A percentile compares a stretch with the other conserved stretches of the same genome.
phyloP scores from a whole-genome alignment of 2,113 vertebrate genomes.

The Antechinus stuartii region DNA sequence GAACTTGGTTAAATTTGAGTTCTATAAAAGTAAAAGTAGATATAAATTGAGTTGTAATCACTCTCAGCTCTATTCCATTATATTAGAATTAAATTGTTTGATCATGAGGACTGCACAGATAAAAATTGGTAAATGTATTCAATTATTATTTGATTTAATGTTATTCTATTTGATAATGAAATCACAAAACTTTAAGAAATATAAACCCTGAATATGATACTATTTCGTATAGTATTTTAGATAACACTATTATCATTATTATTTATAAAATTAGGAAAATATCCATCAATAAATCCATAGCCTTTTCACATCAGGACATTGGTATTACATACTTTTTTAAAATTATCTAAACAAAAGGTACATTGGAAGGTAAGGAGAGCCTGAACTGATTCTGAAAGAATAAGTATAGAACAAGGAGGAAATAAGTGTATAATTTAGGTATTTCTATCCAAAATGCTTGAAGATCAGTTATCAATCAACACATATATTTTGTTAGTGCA shows the following conservation, averaged over 20 bases:
- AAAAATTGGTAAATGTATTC: conserved; percentile 42
- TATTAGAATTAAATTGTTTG: conserved; percentile 46
- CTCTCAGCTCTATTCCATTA: conserved; percentile 53
- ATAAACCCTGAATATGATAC: neutral
- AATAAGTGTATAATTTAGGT: neutral
- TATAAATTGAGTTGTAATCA: conserved; percentile 16
- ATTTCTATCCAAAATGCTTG: neutral
- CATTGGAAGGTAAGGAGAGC: neutral
- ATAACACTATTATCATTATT: conserved; percentile 45
- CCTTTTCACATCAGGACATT: neutral
- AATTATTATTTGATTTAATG: conserved; percentile 54
- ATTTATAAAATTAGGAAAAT: conserved; percentile 58
- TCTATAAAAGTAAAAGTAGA: conserved; percentile 42
- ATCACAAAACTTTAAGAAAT: conserved; percentile 11
- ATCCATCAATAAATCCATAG: neutral
- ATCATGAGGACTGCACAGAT: neutral
- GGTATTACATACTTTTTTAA: neutral
- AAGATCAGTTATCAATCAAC: neutral
- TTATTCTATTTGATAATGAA: conserved; percentile 9
- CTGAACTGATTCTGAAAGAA: neutral
- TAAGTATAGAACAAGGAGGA: neutral
- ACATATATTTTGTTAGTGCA: neutral
- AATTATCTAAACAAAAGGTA: neutral
- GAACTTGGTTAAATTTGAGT: conserved; percentile 27
- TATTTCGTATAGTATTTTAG: conserved; percentile 26